Evolutionary conservation across 2,113 vertebrate genomes (phyloP), one percentile per base, ranked within the genome.

Genomic region (Pygathrix nemaeus): DNA sequence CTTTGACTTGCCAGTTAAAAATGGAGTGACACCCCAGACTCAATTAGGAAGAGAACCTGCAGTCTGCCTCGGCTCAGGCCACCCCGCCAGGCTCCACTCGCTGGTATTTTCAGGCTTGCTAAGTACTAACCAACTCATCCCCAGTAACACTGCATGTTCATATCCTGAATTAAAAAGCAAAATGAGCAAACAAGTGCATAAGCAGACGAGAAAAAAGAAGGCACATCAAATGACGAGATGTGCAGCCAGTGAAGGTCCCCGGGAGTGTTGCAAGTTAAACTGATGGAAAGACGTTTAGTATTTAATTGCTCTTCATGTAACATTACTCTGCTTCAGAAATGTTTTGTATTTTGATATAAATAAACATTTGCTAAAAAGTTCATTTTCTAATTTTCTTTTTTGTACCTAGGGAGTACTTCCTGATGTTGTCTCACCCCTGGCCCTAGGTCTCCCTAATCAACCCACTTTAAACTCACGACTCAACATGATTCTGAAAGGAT

Each of bases 341-440:
- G 99, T 99, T 99, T 99, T 99, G 99, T 99, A 99, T 99, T 99
- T 99, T 99, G 99, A 98, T 99, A 99, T 98, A 98, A 99, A 99
- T 99, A 99, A 99, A 99, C 95, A 98, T 99, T 99, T 99, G 98
- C 97, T 98, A 98, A 98, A 98, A 98, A 98, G 61, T 83, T 91
- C 61, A 78, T 40, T 91, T 97, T 93, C 75, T 81, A 16, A 76
- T 76, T 87, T 88, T 94, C 40, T 14, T 96, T 90, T 90, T 30
- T 78, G 25, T 64, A 68, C 23, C 18, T 86, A 68, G 59, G 48
- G 95, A 93, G 21, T 90, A 78, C 68, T 95, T 88, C 66, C 68
- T 78, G 32, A n/a, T 66, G 61, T 64, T 30, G 55, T 32, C 9
- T 94, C 72, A 88, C 38, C 23, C 3, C 32, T 84, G 87, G 52